Conservation (phyloP, 2,888 invertebrate species). For the Xestia sexstrigata region DNA sequence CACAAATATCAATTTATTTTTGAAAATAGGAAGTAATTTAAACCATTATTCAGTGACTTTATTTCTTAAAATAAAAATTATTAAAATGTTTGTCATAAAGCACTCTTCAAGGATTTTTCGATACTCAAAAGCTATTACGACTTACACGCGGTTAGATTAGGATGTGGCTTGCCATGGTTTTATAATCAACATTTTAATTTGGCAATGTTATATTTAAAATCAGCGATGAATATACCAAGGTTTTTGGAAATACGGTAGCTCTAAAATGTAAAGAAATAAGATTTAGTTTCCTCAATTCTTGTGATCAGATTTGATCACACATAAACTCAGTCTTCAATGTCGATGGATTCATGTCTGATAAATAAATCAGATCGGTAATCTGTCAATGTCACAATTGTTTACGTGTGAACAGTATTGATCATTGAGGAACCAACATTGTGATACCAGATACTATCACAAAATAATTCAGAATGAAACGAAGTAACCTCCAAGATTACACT, state of each 20-base stretch:
- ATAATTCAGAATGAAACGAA: background rate
- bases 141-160: constrained; percentile 22
- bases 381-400: background rate
- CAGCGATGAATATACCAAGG: background rate
- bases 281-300: background rate
- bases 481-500: background rate
- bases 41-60: background rate
- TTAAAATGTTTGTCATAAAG: constrained; percentile 10
- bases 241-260: background rate
- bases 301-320: constrained; percentile 1
- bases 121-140: constrained; percentile 9
- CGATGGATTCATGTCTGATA: constrained; percentile 9
- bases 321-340: background rate
- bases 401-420: background rate
- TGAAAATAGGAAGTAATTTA: constrained; percentile 22
- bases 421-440: background rate
- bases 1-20: constrained; percentile 22
- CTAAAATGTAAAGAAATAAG: background rate
- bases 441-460: background rate
- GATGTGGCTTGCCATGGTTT: constrained; percentile 38
- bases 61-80: constrained; percentile 30
- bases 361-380: background rate
- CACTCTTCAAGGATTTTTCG: constrained; percentile 29
- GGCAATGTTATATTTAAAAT: background rate
- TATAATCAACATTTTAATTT: constrained; percentile 1